phyloP scores from a whole-genome alignment of 2,888 invertebrate species.

The Spisula solida region DNA sequence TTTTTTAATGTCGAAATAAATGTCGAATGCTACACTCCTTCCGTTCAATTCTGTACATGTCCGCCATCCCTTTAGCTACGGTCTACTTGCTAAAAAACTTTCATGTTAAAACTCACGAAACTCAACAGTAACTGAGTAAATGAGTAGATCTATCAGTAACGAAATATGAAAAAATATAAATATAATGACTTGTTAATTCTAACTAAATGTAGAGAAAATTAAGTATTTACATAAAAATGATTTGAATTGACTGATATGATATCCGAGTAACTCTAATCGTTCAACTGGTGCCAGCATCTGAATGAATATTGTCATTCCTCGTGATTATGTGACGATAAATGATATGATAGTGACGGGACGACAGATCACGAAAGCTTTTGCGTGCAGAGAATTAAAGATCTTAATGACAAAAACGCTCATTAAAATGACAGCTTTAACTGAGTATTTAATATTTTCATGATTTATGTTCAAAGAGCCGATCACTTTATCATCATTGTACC shows the following conservation, averaged over 20 bases:
- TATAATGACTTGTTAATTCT: too few species aligned
- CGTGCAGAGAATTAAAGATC: constrained; percentile 7
- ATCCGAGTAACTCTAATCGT: not conserved
- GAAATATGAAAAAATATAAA: too few species aligned
- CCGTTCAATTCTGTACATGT: too few species aligned
- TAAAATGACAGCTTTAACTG: constrained; percentile 41
- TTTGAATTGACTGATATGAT: not conserved
- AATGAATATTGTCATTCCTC: not conserved
- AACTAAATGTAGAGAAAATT: not conserved
- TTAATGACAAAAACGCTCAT: constrained; percentile 25
- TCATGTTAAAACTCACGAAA: too few species aligned
- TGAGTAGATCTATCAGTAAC: too few species aligned
- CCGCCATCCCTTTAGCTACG: too few species aligned
- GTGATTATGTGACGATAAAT: not conserved
- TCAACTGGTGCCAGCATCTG: not conserved
- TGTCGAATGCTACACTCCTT: too few species aligned
- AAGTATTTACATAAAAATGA: constrained; percentile 3
- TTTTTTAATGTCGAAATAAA: too few species aligned
- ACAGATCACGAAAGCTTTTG: not conserved
- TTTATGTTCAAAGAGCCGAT: constrained; percentile 29
- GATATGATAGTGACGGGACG: constrained; percentile 20
- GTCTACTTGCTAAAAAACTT: too few species aligned
- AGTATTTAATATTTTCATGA: constrained; percentile 21
- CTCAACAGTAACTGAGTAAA: not conserved
- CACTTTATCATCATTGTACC: not conserved